Base-by-base conservation (phyloP, 2,888 invertebrate genomes). In the Epirrhoe tristata region DNA sequence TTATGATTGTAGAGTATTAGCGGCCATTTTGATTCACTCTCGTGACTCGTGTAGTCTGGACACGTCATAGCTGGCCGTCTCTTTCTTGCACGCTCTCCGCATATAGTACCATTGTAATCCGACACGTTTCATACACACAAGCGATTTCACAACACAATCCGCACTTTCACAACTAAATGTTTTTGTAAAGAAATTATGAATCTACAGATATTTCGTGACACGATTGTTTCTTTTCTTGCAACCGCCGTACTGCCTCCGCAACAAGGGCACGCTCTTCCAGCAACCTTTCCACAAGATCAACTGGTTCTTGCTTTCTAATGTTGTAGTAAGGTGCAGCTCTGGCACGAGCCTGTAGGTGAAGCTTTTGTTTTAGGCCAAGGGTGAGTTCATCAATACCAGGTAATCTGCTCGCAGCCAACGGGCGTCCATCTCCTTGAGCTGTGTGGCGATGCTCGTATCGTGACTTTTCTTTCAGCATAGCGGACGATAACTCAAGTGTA, bases 31-130 rank as follows among this genome's bases (percentile, higher is more conserved):
- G 92, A 86, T 86, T 90, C 82, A 88, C 85, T 91, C 92, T 92
- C 92, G 93, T 93, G 93, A 93, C 91, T 93, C 84, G 88, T 87
- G 85, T 86, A 83, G 86, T 85, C 83, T 83, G 83, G 93, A 91
- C 93, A 93, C 93, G 93, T 93, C 93, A 93, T 83, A 87, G 83
- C 82, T 81, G 78, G 87, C 88, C 83, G 79, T 93, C 93, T 87
- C 90, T 83, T 81, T 93, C 90, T 86, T 80, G 83, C 92, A 87
- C 86, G 87, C 87, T 87, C 88, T 89, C 92, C 90, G 92, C 93
- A 92, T 93, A 93, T 93, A 93, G 93, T 93, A 93, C 93, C 93
- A 93, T 92, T 93, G 93, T 93, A 93, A 93, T 86, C 92, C 90
- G 93, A 93, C 91, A 93, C 93, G 93, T 89, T 90, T 93, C 89